These are phyloP conservation scores for Coracopsis vasa DNA, from an alignment of 2,113 vertebrate genomes.

Conservation along the genomic window DNA sequence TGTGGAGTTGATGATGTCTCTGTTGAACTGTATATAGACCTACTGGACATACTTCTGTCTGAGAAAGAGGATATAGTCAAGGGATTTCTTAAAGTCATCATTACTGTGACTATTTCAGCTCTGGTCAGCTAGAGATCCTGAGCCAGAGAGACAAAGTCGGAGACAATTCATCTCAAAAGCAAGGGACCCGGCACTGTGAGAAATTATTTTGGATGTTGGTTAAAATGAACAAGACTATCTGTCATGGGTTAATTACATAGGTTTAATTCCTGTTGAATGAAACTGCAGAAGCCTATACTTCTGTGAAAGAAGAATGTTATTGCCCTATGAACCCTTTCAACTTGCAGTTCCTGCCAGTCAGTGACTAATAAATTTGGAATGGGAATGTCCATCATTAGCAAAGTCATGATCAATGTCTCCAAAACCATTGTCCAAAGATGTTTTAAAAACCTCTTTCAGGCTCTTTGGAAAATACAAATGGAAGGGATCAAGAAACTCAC, in stretches of 20 bases:
- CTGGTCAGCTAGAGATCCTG: neutral
- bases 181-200: neutral
- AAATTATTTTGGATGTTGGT: neutral
- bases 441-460: neutral
- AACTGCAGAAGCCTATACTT: neutral
- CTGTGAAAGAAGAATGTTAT: neutral
- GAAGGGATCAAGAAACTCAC: neutral
- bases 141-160: neutral
- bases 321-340: neutral
- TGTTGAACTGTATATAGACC: neutral
- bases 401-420: neutral
- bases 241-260: neutral
- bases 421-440: neutral
- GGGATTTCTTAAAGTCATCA: neutral
- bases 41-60: neutral
- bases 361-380: neutral
- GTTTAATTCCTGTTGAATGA: neutral
- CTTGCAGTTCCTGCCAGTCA: rapidly evolving
- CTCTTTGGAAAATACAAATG: neutral
- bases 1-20: neutral
- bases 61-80: neutral
- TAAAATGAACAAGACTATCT: neutral
- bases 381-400: neutral
- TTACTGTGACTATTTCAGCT: neutral
- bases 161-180: neutral